These are phyloP conservation scores for Electrophaes corylata DNA, from an alignment of 2,888 invertebrate genomes.

Conservation along the genomic window DNA sequence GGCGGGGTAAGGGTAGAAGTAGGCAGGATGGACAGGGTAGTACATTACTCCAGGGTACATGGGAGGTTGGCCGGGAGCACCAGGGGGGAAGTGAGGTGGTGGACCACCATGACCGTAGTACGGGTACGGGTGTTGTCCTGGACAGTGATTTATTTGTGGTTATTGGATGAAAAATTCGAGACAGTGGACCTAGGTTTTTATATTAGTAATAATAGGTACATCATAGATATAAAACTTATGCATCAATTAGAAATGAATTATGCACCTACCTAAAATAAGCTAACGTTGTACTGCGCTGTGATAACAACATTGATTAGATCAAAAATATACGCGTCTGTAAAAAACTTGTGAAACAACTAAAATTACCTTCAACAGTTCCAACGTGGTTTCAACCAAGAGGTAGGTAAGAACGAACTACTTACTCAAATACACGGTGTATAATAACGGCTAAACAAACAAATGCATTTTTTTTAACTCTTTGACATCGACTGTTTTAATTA, in stretches of 20 bases:
- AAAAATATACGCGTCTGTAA: no score
- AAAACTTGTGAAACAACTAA: no score
- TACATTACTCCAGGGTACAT: conserved; percentile 63
- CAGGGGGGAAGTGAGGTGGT: conserved; percentile 54
- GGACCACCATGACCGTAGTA: conserved; percentile 73
- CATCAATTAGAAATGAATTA: not conserved
- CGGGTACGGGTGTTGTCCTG: conserved; percentile 70
- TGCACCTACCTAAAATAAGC: not conserved
- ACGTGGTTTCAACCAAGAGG: no score
- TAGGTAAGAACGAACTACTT: no score
- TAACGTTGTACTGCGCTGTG: no score
- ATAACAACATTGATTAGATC: no score
- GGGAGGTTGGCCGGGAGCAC: conserved; percentile 46
- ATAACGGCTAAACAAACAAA: no score
- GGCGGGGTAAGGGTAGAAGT: conserved; percentile 71
- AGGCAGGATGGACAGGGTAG: conserved; percentile 75
- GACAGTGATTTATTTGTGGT: conserved; percentile 49
- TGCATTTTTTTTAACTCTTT: no score
- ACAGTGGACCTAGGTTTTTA: not conserved
- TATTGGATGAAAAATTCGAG: conserved; percentile 23
- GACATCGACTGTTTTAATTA: no score
- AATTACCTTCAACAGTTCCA: no score
- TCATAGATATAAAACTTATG: no score
- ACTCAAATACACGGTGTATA: no score
- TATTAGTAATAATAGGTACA: not conserved